Conservation (phyloP, 2,797 vertebrate species). For the Heteromormyrus szaboi region DNA sequence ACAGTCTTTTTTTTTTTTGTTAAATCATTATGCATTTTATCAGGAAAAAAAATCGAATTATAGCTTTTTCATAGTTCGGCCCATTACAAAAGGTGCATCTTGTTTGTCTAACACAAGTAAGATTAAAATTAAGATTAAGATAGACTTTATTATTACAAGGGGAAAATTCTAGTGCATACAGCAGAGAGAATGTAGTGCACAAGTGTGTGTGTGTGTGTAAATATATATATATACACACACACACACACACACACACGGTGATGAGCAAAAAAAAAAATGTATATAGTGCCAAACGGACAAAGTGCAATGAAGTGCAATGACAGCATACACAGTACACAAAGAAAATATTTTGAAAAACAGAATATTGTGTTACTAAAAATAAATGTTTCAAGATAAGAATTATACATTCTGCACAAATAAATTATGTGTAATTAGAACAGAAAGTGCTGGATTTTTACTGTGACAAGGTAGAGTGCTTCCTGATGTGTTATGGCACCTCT, state of each 20-base stretch:
- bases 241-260: no score
- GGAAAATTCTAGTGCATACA: not conserved
- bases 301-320: not conserved
- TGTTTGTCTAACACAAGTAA: not conserved
- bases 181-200: not conserved
- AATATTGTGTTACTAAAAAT: not conserved
- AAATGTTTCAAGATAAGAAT: not conserved
- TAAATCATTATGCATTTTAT: not conserved
- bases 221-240: no score
- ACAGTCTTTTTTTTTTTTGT: not conserved
- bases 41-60: not conserved
- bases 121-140: not conserved
- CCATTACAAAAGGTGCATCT: not conserved
- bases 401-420: not conserved
- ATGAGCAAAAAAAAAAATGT: no score
- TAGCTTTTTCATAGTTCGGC: not conserved
- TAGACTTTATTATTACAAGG: not conserved
- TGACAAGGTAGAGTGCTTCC: not conserved
- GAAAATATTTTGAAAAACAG: not conserved
- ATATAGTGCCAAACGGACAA: not conserved
- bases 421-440: not conserved
- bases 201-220: not conserved
- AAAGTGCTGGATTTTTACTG: not conserved
- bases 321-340: not conserved
- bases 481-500: not conserved